phyloP scores from a whole-genome alignment of 1,140 invertebrate species.

The Lutraria rhynchaena region DNA sequence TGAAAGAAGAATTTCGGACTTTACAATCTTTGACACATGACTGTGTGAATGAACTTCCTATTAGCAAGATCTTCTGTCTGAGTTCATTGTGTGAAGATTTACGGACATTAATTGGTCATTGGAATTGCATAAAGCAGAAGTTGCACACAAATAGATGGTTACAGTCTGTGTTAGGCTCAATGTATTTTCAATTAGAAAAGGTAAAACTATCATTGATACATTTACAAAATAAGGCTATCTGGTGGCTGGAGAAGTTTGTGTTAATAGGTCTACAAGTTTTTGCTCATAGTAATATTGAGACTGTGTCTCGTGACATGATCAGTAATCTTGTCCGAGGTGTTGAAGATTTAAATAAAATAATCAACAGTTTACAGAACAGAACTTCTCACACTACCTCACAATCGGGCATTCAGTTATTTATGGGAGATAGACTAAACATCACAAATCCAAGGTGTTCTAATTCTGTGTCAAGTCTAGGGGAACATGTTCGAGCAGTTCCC shows the following conservation, averaged over 20 bases:
- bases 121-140: conserved; percentile 80
- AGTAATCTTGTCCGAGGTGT: conserved; percentile 80
- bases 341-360: conserved; percentile 80
- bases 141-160: conserved; percentile 78
- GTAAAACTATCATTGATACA: conserved; percentile 69
- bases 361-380: conserved; percentile 61
- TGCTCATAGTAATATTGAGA: conserved; percentile 77
- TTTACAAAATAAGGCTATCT: conserved; percentile 74
- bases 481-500: conserved; percentile 74
- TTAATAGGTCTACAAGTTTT: conserved; percentile 80
- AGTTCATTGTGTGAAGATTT: conserved; percentile 80
- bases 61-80: conserved; percentile 79
- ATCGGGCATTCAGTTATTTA: conserved; percentile 23
- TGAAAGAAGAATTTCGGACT: conserved; percentile 74
- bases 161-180: conserved; percentile 67
- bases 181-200: conserved; percentile 74
- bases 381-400: conserved; percentile 24
- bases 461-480: conserved; percentile 65
- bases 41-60: conserved; percentile 67
- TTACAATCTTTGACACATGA: conserved; percentile 77
- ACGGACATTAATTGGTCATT: conserved; percentile 78
- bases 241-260: conserved; percentile 78
- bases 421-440: background rate
- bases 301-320: conserved; percentile 75
- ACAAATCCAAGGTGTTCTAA: conserved; percentile 54